phyloP scores from a whole-genome alignment of 2,888 invertebrate species.

The Hanleya hanleyi region DNA sequence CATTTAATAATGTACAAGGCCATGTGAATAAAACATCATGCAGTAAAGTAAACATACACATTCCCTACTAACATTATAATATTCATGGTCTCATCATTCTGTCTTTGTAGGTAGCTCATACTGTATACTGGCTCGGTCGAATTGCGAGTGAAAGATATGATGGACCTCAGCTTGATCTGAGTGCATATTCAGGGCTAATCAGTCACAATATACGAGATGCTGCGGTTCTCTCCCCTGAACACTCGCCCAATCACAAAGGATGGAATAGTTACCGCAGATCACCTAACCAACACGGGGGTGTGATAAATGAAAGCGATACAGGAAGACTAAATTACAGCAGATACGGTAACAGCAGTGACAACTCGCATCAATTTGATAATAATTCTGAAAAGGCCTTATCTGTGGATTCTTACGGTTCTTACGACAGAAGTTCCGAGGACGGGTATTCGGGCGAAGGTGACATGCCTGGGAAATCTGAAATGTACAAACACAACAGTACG shows the following conservation, averaged over 20 bases:
- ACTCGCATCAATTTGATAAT: not conserved
- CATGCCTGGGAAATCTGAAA: conserved; percentile 52
- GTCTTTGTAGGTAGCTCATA: conserved; percentile 67
- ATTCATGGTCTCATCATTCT: too few species aligned
- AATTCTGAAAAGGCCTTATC: not conserved
- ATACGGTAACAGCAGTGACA: not conserved
- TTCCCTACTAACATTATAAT: too few species aligned
- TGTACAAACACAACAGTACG: conserved; percentile 54
- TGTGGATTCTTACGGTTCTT: not conserved
- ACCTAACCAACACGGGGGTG: not conserved
- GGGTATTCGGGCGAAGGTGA: conserved; percentile 34
- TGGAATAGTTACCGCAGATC: not conserved
- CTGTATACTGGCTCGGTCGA: conserved; percentile 69
- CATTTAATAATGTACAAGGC: too few species aligned
- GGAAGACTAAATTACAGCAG: not conserved
- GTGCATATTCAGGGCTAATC: conserved; percentile 68
- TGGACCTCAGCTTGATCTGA: conserved; percentile 68
- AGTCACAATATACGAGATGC: not conserved
- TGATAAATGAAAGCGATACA: too few species aligned
- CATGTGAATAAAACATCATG: too few species aligned
- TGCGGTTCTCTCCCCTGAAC: not conserved
- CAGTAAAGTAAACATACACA: too few species aligned
- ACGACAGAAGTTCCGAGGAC: not conserved
- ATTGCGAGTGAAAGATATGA: conserved; percentile 43
- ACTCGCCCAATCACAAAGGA: not conserved